phyloP scores from a whole-genome alignment of 1,140 invertebrate species.

The Elysia chlorotica region DNA sequence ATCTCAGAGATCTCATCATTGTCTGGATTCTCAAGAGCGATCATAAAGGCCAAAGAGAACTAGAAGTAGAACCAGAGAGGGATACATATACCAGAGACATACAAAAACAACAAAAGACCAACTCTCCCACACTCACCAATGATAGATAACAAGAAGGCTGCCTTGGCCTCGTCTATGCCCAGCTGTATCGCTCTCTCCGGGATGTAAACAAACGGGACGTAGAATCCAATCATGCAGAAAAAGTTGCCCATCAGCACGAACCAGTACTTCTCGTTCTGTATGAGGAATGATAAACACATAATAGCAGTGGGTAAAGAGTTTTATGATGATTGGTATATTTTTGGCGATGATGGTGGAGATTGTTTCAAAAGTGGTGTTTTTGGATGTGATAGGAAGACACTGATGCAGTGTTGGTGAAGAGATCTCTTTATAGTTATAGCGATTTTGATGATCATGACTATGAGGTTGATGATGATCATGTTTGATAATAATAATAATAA shows the following conservation, averaged over 20 bases:
- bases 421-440: no score
- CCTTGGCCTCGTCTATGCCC: slow-evolving; percentile 24
- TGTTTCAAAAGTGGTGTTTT: no score
- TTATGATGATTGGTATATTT: no score
- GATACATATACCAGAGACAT: neutral
- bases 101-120: neutral
- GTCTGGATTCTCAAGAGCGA: neutral
- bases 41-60: neutral
- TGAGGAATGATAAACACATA: no score
- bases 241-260: slow-evolving; percentile 79
- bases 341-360: no score
- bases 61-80: neutral
- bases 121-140: slow-evolving; percentile 26
- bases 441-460: no score
- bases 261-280: slow-evolving; percentile 24
- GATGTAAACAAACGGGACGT: slow-evolving; percentile 93
- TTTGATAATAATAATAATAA: no score
- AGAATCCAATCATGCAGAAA: slow-evolving; percentile 90
- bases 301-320: no score
- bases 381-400: no score
- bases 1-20: neutral
- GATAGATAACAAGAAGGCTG: slow-evolving; percentile 37
- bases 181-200: slow-evolving; percentile 75
- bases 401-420: no score
- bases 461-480: no score